phyloP scores from a whole-genome alignment of 92 coral and sea anemone genomes.

The Zoanthus solanderi region DNA sequence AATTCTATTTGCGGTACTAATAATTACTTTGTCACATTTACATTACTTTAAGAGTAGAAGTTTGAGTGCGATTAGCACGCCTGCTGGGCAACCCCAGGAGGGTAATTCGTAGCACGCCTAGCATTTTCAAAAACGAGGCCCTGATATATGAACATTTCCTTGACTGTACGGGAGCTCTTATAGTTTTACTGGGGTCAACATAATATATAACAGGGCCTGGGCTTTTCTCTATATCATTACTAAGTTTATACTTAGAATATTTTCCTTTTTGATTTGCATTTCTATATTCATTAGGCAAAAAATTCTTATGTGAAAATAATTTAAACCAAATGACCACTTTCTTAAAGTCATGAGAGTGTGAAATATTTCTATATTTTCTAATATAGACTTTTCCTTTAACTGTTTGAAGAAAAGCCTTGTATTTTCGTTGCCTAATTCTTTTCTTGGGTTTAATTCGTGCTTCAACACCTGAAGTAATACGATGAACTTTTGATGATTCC shows the following conservation, averaged over 20 bases:
- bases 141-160: conserved; percentile 1
- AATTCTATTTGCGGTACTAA: too few relatives aligned
- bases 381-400: conserved; percentile 2
- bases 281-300: background rate
- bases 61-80: too few relatives aligned
- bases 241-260: background rate
- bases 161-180: conserved; percentile 12
- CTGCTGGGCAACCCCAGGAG: too few relatives aligned
- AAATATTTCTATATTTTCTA: background rate
- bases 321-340: conserved; percentile 6
- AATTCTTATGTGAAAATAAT: background rate
- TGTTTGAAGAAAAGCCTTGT: background rate
- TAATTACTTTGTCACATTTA: too few relatives aligned
- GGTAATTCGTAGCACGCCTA: too few relatives aligned
- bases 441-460: conserved; percentile 3
- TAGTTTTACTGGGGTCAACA: conserved; percentile 16
- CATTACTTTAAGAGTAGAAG: too few relatives aligned
- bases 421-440: conserved; percentile 8
- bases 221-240: background rate
- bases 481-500: conserved; percentile 51
- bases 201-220: conserved; percentile 3
- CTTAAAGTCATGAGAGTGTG: conserved; percentile 12
- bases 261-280: background rate
- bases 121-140: too few relatives aligned
- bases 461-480: conserved; percentile 10